Evolutionary conservation across 2,113 vertebrate genomes (phyloP), one percentile per base, ranked within the genome.

Genomic region (Oreotragus oreotragus): DNA sequence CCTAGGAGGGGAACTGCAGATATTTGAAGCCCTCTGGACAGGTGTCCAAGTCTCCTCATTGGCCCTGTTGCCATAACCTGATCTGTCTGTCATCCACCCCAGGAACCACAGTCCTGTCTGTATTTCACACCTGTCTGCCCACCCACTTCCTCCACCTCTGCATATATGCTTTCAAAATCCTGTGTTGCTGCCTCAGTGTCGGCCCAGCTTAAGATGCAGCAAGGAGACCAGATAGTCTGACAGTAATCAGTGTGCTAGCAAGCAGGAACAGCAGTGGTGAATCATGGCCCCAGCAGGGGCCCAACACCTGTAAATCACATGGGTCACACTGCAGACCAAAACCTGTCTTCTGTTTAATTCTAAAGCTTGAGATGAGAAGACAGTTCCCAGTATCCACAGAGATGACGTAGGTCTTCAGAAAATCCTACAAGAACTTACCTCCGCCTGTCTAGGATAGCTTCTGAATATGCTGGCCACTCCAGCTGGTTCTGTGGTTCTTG

Each of bases 121-220:
- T 28, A 16, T 8, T 27, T 66, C 57, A 79, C 76, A 83, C 62
- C 80, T 25, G n/a, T 83, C 88, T 0, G 0, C 80, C 84, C 36
- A 2, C 70, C 60, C 47, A 6, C 93, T 66, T 76, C 73, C 91
- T 89, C 43, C 7, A 6, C 30, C 47, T n/a, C 58, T 43, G 76
- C 70, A 7, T 55, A 49, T 10, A 49, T 55, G 93, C 47, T 11
- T 55, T 36, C 70, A 1, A 39, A 62, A 51, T n/a, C 80, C 51
- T 5, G 2, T 19, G 39, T 28, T 30, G n/a, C 27, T 0, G 1
- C 57, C 70, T 57, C 6, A 1, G 12, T 0, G 0, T 25, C 53
- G 49, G 49, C 16, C 53, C 30, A 7, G 66, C 73, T 0, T 27
- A 49, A 53, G 55, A 64, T 4, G 25, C 5, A 39, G 57, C 36